Evolutionary conservation across 2,113 vertebrate genomes (phyloP).

Genomic region (Nyctereutes procyonoides): DNA sequence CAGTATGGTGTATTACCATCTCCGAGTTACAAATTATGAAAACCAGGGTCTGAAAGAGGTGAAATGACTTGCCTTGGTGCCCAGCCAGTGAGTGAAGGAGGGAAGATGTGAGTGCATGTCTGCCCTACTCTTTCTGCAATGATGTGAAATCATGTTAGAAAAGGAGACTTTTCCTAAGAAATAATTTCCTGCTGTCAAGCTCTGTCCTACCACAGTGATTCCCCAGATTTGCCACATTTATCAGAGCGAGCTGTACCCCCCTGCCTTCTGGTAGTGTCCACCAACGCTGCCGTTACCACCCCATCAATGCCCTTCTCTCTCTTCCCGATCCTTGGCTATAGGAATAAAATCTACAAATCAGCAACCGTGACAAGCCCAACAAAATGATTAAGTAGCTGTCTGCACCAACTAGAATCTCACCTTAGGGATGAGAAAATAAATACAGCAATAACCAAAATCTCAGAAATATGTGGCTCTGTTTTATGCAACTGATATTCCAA

Average conservation of each 20-base stretch:
- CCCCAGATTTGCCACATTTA: not conserved
- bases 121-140: not conserved
- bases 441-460: not conserved
- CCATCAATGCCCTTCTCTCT: not conserved
- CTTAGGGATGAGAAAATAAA: constrained; percentile 37
- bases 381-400: not conserved
- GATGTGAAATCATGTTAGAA: not conserved
- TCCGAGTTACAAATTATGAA: not conserved
- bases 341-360: constrained; percentile 13
- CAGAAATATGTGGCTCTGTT: not conserved
- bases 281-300: accelerated
- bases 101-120: too few relatives aligned
- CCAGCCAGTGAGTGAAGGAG: not conserved
- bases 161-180: not conserved
- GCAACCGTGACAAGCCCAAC: not conserved
- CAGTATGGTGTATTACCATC: too few relatives aligned
- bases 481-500: constrained; percentile 35
- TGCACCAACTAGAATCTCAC: constrained; percentile 51
- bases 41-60: not conserved
- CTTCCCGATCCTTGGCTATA: not conserved
- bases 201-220: not conserved
- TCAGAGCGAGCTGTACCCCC: not conserved
- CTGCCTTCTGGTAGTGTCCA: accelerated
- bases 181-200: not conserved
- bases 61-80: not conserved